Base-by-base conservation (phyloP, 2,113 vertebrate genomes). In the Eupsittula cactorum region DNA sequence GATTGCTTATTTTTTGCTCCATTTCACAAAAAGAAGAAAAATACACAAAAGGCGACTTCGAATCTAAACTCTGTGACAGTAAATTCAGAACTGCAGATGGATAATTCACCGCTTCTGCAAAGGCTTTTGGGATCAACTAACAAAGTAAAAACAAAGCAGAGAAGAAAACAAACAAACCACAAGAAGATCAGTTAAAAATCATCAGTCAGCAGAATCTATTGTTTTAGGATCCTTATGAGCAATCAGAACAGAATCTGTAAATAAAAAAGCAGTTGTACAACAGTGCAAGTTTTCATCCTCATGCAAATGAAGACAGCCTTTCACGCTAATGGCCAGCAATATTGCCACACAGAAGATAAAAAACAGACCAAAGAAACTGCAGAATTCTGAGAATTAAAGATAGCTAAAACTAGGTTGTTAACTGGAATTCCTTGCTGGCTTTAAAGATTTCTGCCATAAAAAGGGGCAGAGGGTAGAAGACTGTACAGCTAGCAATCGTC, bases 61-160 rank as follows among this genome's bases (percentile, higher is more conserved):
- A 78, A 69, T 78, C 52, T 76, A 47, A 92, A 89, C 33, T 64
- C 55, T 0, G 4, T 19, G 87, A 95, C 63, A 91, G 63, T n/a
- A 87, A 97, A 97, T 82, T n/a, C 71, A 90, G 82, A 91, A 93
- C 85, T 63, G 85, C 94, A 95, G 96, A 93, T 23, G 49, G 77
- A 28, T 79, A 94, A 92, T 69, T 86, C n/a, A n/a, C 64, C 0
- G 7, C 29, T 90, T 88, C 65, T 94, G 65, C 70, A 87, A 82
- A 79, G 59, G 78, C 74, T 92, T 91, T 92, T 73, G 65, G 79
- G 44, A 93, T 47, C 7, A 1, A 70, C 65, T 50, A 78, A 82
- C 62, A 93, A 91, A 88, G 64, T 50, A 86, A 94, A 57, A 92
- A 93, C 33, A 83, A 82, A 75, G 55, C 2, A 77, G 19, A 10